Percentiles rank a stretch among this genome's conserved stretches.
phyloP scores from a whole-genome alignment of 2,888 invertebrate species.

The Bombyx huttoni region DNA sequence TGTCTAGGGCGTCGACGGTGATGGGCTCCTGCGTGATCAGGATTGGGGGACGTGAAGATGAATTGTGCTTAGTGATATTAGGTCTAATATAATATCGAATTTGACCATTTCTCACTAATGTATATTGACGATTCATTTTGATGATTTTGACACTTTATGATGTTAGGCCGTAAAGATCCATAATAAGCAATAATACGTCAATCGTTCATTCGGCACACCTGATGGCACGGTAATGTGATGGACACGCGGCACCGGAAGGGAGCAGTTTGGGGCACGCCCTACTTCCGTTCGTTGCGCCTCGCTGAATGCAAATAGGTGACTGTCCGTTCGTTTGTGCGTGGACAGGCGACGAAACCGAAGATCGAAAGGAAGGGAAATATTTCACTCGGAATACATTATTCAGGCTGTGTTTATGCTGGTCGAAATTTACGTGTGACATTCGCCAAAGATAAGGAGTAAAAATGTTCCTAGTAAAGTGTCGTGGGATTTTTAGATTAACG shows the following conservation, averaged over 20 bases:
- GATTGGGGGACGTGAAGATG: too few relatives aligned
- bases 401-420: not conserved
- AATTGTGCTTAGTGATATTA: too few relatives aligned
- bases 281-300: conserved; percentile 60
- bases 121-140: too few relatives aligned
- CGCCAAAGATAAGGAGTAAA: not conserved
- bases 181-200: not conserved
- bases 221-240: not conserved
- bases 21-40: too few relatives aligned
- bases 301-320: conserved; percentile 56
- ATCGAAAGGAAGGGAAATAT: conserved; percentile 8
- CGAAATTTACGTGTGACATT: not conserved
- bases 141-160: too few relatives aligned
- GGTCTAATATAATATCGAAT: too few relatives aligned
- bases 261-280: conserved; percentile 59
- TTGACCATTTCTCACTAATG: too few relatives aligned
- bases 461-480: not conserved
- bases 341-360: conserved; percentile 30
- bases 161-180: not conserved
- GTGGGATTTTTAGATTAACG: not conserved
- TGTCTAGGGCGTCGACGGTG: too few relatives aligned
- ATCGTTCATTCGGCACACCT: not conserved
- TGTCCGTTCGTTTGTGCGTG: conserved; percentile 16
- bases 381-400: not conserved
- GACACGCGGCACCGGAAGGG: conserved; percentile 29